Evolutionary conservation across 2,888 invertebrate species (phyloP).

Genomic region (Drosophila dives): DNA sequence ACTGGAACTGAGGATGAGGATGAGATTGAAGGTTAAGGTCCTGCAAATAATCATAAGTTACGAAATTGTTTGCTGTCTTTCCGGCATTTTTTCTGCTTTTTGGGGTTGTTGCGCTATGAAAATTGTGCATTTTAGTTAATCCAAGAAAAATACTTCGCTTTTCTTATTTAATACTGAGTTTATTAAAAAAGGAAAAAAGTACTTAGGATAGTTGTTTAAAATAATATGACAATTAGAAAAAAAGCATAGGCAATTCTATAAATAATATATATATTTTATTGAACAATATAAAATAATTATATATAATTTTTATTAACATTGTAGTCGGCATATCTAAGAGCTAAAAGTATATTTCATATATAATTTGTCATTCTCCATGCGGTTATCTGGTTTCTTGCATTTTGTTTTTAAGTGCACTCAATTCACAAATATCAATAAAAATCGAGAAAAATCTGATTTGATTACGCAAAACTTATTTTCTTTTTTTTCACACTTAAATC

Average conservation of each 20-base stretch:
- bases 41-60: conserved; percentile 58
- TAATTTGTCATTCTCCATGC: neutral
- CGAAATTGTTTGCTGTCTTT: conserved; percentile 32
- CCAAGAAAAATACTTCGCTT: neutral
- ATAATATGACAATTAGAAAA: neutral
- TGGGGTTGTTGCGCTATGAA: conserved; percentile 13
- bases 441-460: too few species aligned
- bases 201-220: neutral
- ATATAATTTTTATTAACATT: too few species aligned
- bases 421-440: neutral
- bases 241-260: neutral
- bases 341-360: neutral
- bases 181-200: neutral
- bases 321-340: neutral
- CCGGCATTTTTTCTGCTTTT: neutral
- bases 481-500: too few species aligned
- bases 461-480: too few species aligned
- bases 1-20: conserved; percentile 15
- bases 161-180: neutral
- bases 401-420: neutral
- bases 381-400: neutral
- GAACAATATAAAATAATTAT: too few species aligned
- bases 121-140: neutral
- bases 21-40: conserved; percentile 45
- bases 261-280: neutral